These are phyloP conservation scores for Zonitis immaculata DNA, from an alignment of 2,888 invertebrate genomes.

Conservation along the genomic window DNA sequence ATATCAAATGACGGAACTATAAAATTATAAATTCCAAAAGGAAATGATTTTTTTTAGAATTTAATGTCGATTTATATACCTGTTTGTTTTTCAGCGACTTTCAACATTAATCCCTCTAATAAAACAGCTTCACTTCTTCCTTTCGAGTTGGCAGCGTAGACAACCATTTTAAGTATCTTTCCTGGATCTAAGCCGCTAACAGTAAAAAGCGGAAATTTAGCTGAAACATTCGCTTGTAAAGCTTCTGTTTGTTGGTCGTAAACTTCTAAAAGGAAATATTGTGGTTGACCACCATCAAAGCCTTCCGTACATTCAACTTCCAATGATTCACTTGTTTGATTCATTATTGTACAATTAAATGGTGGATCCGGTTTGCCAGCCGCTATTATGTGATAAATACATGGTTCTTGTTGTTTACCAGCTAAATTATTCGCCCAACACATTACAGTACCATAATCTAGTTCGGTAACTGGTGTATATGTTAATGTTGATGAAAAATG, in stretches of 20 bases:
- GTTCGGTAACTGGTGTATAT: slow-evolving; percentile 70
- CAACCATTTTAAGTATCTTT: slow-evolving; percentile 68
- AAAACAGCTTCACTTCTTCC: slow-evolving; percentile 71
- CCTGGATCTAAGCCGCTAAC: slow-evolving; percentile 75
- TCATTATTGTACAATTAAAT: slow-evolving; percentile 69
- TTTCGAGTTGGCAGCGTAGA: slow-evolving; percentile 79
- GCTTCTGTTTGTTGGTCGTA: slow-evolving; percentile 51
- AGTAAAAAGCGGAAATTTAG: slow-evolving; percentile 68
- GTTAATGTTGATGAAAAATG: slow-evolving; percentile 63
- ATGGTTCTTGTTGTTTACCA: slow-evolving; percentile 68
- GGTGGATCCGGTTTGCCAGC: slow-evolving; percentile 75
- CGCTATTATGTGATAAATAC: slow-evolving; percentile 69
- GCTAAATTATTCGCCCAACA: slow-evolving; percentile 70
- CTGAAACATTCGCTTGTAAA: slow-evolving; percentile 62
- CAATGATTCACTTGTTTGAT: slow-evolving; percentile 73
- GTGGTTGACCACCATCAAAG: slow-evolving; percentile 75
- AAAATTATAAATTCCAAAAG: slow-evolving; percentile 8
- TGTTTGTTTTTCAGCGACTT: slow-evolving; percentile 72
- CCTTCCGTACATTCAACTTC: slow-evolving; percentile 68
- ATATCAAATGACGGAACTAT: slow-evolving; percentile 50
- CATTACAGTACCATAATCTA: slow-evolving; percentile 68
- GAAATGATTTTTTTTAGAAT: not conserved
- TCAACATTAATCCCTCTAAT: slow-evolving; percentile 68
- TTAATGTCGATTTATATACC: slow-evolving; percentile 53
- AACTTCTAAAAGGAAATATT: slow-evolving; percentile 69